Evolutionary conservation across 1,140 invertebrate species (phyloP), one percentile per base, ranked within the genome.

Genomic region (Zaprionus tsacasi): DNA sequence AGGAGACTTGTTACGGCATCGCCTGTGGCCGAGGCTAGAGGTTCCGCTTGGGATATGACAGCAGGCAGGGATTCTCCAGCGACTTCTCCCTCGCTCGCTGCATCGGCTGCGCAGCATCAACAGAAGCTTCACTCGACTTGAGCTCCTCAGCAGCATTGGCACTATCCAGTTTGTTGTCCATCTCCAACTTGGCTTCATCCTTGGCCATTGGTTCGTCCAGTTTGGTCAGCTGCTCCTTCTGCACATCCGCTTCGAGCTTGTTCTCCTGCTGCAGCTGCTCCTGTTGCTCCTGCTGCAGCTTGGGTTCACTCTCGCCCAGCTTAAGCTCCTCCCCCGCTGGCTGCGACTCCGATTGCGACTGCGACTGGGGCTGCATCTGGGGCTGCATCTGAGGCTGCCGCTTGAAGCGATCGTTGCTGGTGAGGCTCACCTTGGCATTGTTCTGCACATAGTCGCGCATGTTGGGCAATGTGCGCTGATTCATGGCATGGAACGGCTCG

Each of bases 391-490:
- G 74, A 6, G 45, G 45, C 13, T 86, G 60, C 6, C 76, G 65
- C 45, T 82, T 74, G 11, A 45, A 77, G 1, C 72, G 56, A 12
- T 57, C 64, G 27, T 30, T 30, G 12, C 8, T 15, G 3, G 30
- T 10, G 52, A 11, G 30, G 11, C 52, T 72, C n/a, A 77, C 12
- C 21, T 36, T 77, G 40, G 55, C 54, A 38, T 74, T 74, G 12
- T 17, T 13, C 11, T 65, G 78, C 5, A 57, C 72, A 40, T 64
- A 78, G 1, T 82, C 79, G 1, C 68, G 33, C 43, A 68, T 61
- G 50, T 61, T 67, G 4, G 69, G 59, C 55, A 63, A 27, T 0
- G 45, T 52, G 0, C 59, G 77, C n/a, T 80, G 72, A 1, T 30
- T 72, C 1, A 61, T 6, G 0, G 54, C 12, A 21, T 67, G 65